A percentile compares a stretch with the other conserved stretches of the same genome.
Evolutionary conservation across 2,113 vertebrate genomes (phyloP).

Genomic region (Tachuris rubrigastra): DNA sequence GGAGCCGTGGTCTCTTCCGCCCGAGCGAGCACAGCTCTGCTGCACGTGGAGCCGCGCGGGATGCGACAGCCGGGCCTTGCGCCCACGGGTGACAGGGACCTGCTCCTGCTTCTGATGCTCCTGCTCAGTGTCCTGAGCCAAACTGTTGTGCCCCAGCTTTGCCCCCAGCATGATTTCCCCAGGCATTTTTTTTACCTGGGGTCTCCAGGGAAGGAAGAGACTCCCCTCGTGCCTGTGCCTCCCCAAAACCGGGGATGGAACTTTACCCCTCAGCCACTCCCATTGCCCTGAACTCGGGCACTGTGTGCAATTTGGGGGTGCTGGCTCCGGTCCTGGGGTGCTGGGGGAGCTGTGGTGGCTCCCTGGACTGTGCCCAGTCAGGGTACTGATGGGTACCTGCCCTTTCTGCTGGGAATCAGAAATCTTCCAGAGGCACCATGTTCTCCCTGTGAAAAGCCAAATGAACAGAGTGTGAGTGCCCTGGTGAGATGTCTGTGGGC

Average conservation of each 20-base stretch:
- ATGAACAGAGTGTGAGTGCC: neutral
- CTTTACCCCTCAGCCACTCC: neutral
- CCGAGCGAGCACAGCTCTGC: neutral
- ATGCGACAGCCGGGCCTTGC: neutral
- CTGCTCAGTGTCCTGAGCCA: too few relatives aligned
- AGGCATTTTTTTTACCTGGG: neutral
- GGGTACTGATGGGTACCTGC: neutral
- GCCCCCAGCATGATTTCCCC: accelerated
- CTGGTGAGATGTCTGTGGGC: neutral
- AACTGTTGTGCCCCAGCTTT: neutral
- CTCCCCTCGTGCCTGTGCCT: neutral
- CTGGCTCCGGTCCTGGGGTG: neutral
- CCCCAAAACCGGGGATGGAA: accelerated
- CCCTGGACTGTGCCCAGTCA: accelerated
- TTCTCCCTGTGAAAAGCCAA: neutral
- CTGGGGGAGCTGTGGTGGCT: neutral
- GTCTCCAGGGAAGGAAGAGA: neutral
- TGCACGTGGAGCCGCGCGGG: neutral
- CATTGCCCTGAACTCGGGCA: accelerated
- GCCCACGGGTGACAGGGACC: accelerated
- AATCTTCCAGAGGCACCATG: neutral
- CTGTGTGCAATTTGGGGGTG: too few relatives aligned
- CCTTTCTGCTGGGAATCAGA: neutral
- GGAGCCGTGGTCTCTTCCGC: neutral
- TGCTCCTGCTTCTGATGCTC: accelerated